Evolutionary conservation across 2,797 vertebrate genomes (phyloP), one percentile per base, ranked within the genome.

Genomic region (Sebastolobus alascanus): DNA sequence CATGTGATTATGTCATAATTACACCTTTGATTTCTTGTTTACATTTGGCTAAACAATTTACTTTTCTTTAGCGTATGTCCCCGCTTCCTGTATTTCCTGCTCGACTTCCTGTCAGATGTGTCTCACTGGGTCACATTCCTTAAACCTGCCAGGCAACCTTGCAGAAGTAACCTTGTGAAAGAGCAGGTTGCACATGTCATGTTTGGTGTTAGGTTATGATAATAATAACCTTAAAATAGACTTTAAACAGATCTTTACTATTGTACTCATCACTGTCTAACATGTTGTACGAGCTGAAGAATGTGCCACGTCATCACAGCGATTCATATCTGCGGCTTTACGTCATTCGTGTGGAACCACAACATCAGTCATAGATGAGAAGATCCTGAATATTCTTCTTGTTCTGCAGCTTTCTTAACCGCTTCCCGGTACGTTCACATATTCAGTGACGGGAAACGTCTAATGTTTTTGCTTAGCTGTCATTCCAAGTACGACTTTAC

Each of bases 111-210:
- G 11, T 4, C 50, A 16, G 3, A 4, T 8, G 27, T 38, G 14
- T 50, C 16, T 1, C 56, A 70, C 25, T 46, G 9, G 38, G 22
- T 43, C 40, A 77, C 14, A 52, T 46, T 72, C 33, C 20, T 65
- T 18, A 75, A 87, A 79, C 68, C 60, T 52, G 68, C 22, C 33
- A 0, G 31, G 14, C 66, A 63, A 14, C 54, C 8, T 43, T 43
- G 1, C 14, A 35, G 35, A 8, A 60, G 27, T 81, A 56, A 50
- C 16, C 3, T 0, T 10, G 14, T 56, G 25, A 54, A 8, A 11
- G 73, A 46, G 13, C 27, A 38, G 38, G 29, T 31, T 20, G 6
- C 22, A 5, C 14, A 33, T 3, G n/a, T 37, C 35, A 27, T 16
- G 16, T 46, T 61, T 56, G 37, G 46, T 52, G 35, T 27, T 54